These are phyloP conservation scores for Drosophila kuntzei DNA, from an alignment of 2,888 invertebrate genomes.

Conservation along the genomic window DNA sequence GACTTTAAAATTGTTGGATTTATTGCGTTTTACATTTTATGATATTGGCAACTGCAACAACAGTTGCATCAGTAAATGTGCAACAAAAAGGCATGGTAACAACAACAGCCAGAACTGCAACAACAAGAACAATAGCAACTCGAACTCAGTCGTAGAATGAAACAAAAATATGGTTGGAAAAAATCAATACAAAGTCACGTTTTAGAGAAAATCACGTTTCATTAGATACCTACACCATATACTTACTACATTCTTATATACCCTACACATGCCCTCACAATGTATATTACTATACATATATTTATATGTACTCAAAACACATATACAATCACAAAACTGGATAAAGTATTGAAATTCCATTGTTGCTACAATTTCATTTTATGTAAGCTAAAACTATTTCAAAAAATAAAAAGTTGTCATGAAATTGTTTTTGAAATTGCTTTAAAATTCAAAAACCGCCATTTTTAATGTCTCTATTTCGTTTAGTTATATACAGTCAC, in stretches of 20 bases:
- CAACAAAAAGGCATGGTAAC: slow-evolving; percentile 41
- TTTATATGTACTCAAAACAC: too few species aligned
- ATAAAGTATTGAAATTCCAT: slow-evolving; percentile 67
- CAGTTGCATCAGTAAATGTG: slow-evolving; percentile 47
- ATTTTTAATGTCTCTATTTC: slow-evolving; percentile 54
- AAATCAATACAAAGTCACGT: slow-evolving; percentile 86
- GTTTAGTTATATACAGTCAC: slow-evolving; percentile 4
- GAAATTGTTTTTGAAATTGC: slow-evolving; percentile 38
- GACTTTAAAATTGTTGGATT: slow-evolving; percentile 17
- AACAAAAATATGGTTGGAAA: slow-evolving; percentile 72
- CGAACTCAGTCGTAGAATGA: slow-evolving; percentile 69
- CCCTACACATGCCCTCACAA: slow-evolving; percentile 1
- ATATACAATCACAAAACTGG: slow-evolving; percentile 23
- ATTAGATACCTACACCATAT: slow-evolving; percentile 73
- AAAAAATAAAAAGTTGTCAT: slow-evolving; percentile 39
- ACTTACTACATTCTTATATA: slow-evolving; percentile 9
- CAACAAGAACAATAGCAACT: slow-evolving; percentile 50
- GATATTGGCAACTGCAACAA: slow-evolving; percentile 48
- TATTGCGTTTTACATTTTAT: slow-evolving; percentile 45
- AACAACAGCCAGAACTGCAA: slow-evolving; percentile 36
- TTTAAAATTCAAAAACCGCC: slow-evolving; percentile 43
- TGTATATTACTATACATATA: slow-evolving; percentile 15
- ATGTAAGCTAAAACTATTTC: slow-evolving; percentile 63
- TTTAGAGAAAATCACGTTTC: slow-evolving; percentile 85
- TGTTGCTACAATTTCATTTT: slow-evolving; percentile 61